A percentile compares a stretch with the other conserved stretches of the same genome.
Evolutionary conservation across 2,113 vertebrate genomes (phyloP).

Genomic region (Periophthalmus modestus): DNA sequence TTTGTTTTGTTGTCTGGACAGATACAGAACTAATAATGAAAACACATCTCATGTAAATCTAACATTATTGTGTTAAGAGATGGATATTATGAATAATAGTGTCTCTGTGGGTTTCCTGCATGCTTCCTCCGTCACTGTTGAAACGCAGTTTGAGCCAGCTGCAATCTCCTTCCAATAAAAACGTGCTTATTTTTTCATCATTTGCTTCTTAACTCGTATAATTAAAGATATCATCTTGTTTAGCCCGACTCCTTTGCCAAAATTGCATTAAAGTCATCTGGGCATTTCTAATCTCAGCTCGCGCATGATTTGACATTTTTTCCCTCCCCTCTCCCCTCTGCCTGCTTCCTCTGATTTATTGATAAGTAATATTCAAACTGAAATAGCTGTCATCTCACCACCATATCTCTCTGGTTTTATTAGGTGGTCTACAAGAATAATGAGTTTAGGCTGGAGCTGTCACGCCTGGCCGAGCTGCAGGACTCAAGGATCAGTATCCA

Average conservation of each 20-base stretch:
- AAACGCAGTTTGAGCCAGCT: slow-evolving; percentile 13
- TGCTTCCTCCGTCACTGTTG: slow-evolving; percentile 3
- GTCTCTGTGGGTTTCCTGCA: slow-evolving; percentile 19
- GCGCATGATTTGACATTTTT: slow-evolving; percentile 29
- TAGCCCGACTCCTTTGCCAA: slow-evolving; percentile 20
- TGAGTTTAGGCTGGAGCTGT: slow-evolving; percentile 92
- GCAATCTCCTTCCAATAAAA: slow-evolving; percentile 14
- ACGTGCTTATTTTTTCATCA: slow-evolving; percentile 7
- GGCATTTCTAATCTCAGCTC: slow-evolving; percentile 10
- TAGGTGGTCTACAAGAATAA: slow-evolving; percentile 96
- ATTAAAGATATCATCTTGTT: slow-evolving; percentile 29
- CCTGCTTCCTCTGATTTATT: slow-evolving; percentile 41
- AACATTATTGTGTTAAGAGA: not conserved
- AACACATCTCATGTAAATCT: slow-evolving; percentile 14
- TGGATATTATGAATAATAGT: not conserved
- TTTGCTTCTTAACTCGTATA: slow-evolving; percentile 14
- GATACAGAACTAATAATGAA: slow-evolving; percentile 27
- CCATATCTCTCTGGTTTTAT: slow-evolving; percentile 48
- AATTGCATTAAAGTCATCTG: slow-evolving; percentile 22
- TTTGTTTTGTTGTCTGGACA: slow-evolving; percentile 20
- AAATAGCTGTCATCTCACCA: slow-evolving; percentile 44
- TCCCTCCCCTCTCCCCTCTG: not conserved
- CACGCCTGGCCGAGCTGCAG: slow-evolving; percentile 86
- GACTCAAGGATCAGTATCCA: slow-evolving; percentile 89
- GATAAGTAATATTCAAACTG: slow-evolving; percentile 50